Evolutionary conservation across 2,888 invertebrate species (phyloP), one percentile per base, ranked within the genome.

Genomic region (Philereme vetulata): DNA sequence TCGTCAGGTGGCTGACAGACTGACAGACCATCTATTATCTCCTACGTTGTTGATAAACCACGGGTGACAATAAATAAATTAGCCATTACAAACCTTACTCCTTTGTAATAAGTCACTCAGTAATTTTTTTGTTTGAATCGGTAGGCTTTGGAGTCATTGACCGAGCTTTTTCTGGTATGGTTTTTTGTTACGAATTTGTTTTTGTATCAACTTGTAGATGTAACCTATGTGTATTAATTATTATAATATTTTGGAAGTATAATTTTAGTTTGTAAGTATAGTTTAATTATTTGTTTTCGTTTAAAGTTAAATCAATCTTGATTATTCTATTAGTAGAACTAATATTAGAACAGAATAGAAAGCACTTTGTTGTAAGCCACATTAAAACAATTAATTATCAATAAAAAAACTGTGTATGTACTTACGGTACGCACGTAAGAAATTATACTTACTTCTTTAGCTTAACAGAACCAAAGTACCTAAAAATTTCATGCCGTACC

Each of bases 11-110:
- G 64, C 55, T 69, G 77, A 74, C 76, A 75, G 71, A 71, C 56
- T 70, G 77, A 78, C 78, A 69, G 72, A 75, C 78, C 82, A 85
- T 86, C 75, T 82, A 86, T 86, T 85, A 86, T 85, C 84, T 76
- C 84, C 85, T 78, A 71, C 81, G 67, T 66, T 60, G 82, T 49
- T 81, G 84, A 81, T 82, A 78, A 68, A 62, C 74, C 80, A 78
- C 75, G 77, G 77, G 79, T 78, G 78, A 81, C 81, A 74, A 69
- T 51, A 45, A 21, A 51, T 5, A 60, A 44, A 38, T 42, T 60
- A 32, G 54, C 56, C 35, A 71, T 48, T 65, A 35, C 56, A 64
- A 69, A 78, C 78, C 71, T 66, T 75, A 70, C 21, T 0, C 0
- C 60, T 4, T 62, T 6, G 53, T 6, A 57, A 68, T 76, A 76